phyloP scores from a whole-genome alignment of 2,113 vertebrate species.

The Chascanopsetta lugubris region DNA sequence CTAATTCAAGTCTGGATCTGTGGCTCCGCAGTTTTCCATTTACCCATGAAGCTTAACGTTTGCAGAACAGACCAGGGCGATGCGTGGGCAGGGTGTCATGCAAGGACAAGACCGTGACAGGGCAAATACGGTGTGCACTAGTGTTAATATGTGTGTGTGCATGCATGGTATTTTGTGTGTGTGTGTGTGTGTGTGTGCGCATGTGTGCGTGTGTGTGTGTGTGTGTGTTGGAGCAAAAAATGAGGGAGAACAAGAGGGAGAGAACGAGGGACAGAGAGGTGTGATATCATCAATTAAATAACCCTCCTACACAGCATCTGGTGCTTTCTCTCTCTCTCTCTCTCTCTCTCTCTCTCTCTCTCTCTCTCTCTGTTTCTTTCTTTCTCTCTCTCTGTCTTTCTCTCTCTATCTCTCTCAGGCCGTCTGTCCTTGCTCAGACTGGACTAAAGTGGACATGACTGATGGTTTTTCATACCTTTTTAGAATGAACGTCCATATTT shows the following conservation, averaged over 20 bases:
- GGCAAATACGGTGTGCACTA: slow-evolving; percentile 56
- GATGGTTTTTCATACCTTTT: too few relatives aligned
- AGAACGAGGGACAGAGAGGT: slow-evolving; percentile 64
- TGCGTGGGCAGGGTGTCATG: slow-evolving; percentile 45
- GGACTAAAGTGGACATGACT: too few relatives aligned
- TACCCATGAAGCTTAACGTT: slow-evolving; percentile 9
- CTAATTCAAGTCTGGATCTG: slow-evolving; percentile 20
- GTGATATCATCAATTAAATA: slow-evolving; percentile 81
- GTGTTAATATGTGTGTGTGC: slow-evolving; percentile 21
- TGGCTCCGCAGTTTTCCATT: slow-evolving; percentile 6
- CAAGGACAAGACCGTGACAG: slow-evolving; percentile 63
- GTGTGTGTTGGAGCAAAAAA: slow-evolving; percentile 32
- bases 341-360: slow-evolving; percentile 4
- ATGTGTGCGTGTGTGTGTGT: slow-evolving; percentile 8
- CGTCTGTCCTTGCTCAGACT: too few relatives aligned
- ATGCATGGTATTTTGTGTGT: background rate
- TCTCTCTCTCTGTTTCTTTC: slow-evolving; percentile 44
- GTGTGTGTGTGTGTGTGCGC: slow-evolving; percentile 16
- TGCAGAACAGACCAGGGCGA: slow-evolving; percentile 27
- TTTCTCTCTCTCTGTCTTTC: background rate
- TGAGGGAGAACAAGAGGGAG: slow-evolving; percentile 52
- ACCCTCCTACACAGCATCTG: slow-evolving; percentile 78
- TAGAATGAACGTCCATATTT: background rate
- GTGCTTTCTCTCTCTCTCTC: slow-evolving; percentile 53
- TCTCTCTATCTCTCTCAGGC: slow-evolving; percentile 53